Evolutionary conservation across 2,888 invertebrate species (phyloP), one percentile per base, ranked within the genome.

Genomic region (Ashinkailepas kermadecensis): DNA sequence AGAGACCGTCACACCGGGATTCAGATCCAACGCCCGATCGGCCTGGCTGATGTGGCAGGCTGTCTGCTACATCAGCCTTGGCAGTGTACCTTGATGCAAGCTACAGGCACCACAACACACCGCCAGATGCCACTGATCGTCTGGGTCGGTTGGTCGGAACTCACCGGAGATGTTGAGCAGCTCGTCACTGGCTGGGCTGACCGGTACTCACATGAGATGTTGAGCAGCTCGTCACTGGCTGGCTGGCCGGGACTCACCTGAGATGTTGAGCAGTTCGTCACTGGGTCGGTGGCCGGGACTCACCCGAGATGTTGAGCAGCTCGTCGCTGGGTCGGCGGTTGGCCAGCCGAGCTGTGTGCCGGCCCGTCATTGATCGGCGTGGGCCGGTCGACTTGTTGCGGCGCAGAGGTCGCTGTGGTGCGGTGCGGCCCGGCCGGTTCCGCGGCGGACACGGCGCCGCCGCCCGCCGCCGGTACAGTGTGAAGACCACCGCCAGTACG

Each of bases 401-500:
- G 56, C 74, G 74, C 74, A 21, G 56, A 23, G 15, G 21, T 21
- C 18, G 13, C 74, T 74, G 74, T 18, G 11, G 54, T 9, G 56
- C 74, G 21, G 56, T 21, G 21, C 74, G 74, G 21, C 59, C 59
- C 12, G 59, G 54, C 21, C 9, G 56, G 21, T 56, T 18, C 12
- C 59, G 58, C 23, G 6, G 21, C 58, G 12, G 11, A 3, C 23
- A 12, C 79, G 23, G 79, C 58, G 8, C 25, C 54, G 25, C 82
- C 62, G 39, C 67, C 25, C 84, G 82, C 25, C 82, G 65, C 80
- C 78, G 57, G 64, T 82, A 83, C 67, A 82, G 39, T 15, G 59
- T 57, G 81, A 83, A 82, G 78, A 82, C 83, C 62, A 83, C 39
- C 78, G 81, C 58, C 58, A 84, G 81, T 23, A 82, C 81, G 70